Evolutionary conservation across 2,797 vertebrate genomes (phyloP).

Genomic region (Botia kubotai): DNA sequence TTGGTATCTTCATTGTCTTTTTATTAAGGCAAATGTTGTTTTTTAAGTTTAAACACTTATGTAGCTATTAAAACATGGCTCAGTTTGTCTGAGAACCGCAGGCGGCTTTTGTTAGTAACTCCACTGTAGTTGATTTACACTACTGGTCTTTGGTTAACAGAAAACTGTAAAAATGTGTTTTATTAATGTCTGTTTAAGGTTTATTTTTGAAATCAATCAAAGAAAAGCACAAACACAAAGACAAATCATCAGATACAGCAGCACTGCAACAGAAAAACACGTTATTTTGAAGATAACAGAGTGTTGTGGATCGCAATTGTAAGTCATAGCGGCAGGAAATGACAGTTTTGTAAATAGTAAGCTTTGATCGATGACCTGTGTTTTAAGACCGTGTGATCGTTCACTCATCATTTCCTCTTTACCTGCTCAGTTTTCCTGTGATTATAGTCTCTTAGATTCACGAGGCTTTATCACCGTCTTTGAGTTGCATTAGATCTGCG

Average conservation of each 20-base stretch:
- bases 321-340: conserved; percentile 15
- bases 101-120: no score
- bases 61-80: no score
- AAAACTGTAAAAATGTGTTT: background rate
- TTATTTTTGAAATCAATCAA: conserved; percentile 17
- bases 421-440: conserved; percentile 23
- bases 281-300: no score
- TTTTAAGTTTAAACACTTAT: no score
- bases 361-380: conserved; percentile 29
- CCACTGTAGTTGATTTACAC: no score
- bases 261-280: no score
- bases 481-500: background rate
- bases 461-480: background rate
- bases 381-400: conserved; percentile 21
- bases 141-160: background rate
- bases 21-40: background rate
- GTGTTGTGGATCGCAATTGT: background rate
- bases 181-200: background rate
- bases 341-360: conserved; percentile 24
- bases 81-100: no score
- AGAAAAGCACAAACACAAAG: background rate
- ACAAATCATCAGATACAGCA: background rate
- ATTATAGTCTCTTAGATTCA: conserved; percentile 44
- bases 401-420: conserved; percentile 19
- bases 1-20: background rate